Conservation (phyloP, 2,888 invertebrate species). For the Dermolepida albohirtum region DNA sequence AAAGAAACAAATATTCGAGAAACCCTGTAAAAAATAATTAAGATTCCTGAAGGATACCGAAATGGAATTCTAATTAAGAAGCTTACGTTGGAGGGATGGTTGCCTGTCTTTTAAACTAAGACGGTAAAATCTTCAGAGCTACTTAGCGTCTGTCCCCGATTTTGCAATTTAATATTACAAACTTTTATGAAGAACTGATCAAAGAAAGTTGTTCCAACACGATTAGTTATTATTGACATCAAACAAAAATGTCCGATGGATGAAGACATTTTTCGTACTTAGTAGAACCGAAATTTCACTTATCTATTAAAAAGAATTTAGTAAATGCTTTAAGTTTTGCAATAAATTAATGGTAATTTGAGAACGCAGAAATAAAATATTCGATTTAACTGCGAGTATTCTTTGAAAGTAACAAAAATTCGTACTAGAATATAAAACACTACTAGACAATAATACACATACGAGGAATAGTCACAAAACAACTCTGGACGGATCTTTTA, state of each 20-base stretch:
- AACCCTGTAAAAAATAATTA: slow-evolving; percentile 54
- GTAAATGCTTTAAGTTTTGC: too few species aligned
- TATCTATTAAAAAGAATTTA: too few species aligned
- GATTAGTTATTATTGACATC: slow-evolving; percentile 41
- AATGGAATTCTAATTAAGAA: slow-evolving; percentile 59
- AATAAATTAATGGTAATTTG: too few species aligned
- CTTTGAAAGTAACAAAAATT: too few species aligned
- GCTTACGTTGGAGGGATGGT: slow-evolving; percentile 51
- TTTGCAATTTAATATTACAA: slow-evolving; percentile 59
- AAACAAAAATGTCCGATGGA: slow-evolving; percentile 14
- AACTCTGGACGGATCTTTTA: too few species aligned
- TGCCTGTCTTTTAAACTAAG: slow-evolving; percentile 52
- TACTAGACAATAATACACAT: too few species aligned
- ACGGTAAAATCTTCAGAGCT: slow-evolving; percentile 51
- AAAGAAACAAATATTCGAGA: slow-evolving; percentile 42
- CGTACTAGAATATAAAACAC: too few species aligned
- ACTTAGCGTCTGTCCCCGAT: slow-evolving; percentile 55
- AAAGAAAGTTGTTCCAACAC: slow-evolving; percentile 40
- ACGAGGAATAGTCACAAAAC: too few species aligned
- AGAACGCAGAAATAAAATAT: too few species aligned
- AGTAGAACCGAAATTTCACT: background rate
- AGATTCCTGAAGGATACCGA: slow-evolving; percentile 56
- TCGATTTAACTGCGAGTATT: too few species aligned
- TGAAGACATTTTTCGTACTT: slow-evolving; percentile 8
- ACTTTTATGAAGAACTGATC: slow-evolving; percentile 53